Percentiles rank a stretch among this genome's conserved stretches.
phyloP scores from a whole-genome alignment of 2,888 invertebrate species.

The Glaucopsyche alexis region DNA sequence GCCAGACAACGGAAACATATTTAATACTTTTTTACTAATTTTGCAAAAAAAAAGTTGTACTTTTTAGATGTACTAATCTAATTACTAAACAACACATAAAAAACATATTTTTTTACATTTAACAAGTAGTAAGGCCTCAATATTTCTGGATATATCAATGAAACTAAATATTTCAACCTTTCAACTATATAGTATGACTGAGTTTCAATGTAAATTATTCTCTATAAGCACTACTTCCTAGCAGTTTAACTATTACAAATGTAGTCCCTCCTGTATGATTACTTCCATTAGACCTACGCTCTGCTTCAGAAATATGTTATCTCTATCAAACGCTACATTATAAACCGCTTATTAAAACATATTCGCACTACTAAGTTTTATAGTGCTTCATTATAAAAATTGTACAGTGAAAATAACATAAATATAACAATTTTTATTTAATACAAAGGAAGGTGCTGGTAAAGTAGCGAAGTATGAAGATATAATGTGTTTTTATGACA shows the following conservation, averaged over 20 bases:
- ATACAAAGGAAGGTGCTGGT: too few species aligned
- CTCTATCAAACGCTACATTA: neutral
- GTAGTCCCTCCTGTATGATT: neutral
- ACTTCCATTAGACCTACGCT: neutral
- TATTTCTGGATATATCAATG: too few species aligned
- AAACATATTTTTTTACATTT: too few species aligned
- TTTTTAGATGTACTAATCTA: too few species aligned
- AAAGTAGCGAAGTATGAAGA: neutral
- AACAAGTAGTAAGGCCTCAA: too few species aligned
- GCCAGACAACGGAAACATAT: too few species aligned
- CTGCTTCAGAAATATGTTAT: conserved; percentile 6
- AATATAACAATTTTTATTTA: neutral
- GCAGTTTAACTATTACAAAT: neutral
- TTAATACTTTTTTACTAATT: too few species aligned
- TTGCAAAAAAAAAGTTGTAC: too few species aligned
- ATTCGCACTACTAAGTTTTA: conserved; percentile 11
- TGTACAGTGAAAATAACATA: neutral
- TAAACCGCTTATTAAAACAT: conserved; percentile 9
- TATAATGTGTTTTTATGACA: neutral
- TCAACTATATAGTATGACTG: too few species aligned
- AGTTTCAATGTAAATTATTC: neutral
- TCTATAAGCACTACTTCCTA: neutral
- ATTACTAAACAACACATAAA: too few species aligned
- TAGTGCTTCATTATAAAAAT: neutral
- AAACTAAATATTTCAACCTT: too few species aligned